A percentile compares a stretch with the other conserved stretches of the same genome.
phyloP scores from a whole-genome alignment of 2,888 invertebrate species.

The Papilio demoleus region DNA sequence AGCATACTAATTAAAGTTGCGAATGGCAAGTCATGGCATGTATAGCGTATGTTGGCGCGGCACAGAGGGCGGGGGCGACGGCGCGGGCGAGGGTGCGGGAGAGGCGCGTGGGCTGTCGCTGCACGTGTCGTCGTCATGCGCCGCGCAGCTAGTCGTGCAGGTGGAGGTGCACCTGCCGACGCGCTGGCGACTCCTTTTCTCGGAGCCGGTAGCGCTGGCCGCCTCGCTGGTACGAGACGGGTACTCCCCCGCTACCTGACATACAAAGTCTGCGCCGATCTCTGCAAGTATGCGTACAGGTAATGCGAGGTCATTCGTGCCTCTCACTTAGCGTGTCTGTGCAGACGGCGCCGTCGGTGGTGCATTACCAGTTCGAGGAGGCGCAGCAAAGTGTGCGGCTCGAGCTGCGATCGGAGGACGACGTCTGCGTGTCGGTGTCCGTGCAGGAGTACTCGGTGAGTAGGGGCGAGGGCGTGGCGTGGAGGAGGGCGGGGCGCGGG shows the following conservation, averaged over 20 bases:
- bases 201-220: conserved; percentile 45
- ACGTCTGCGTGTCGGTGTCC: conserved; percentile 68
- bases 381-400: conserved; percentile 65
- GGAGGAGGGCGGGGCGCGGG: no score
- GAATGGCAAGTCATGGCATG: no score
- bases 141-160: conserved; percentile 48
- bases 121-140: conserved; percentile 70
- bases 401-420: conserved; percentile 60
- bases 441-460: conserved; percentile 67
- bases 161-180: conserved; percentile 56
- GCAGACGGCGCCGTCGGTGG: conserved; percentile 64
- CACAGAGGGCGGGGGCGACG: no score
- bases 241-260: not conserved
- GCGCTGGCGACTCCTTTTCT: conserved; percentile 57
- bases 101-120: conserved; percentile 57
- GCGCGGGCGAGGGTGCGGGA: conserved; percentile 44
- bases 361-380: conserved; percentile 59
- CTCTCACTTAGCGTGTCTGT: conserved; percentile 42
- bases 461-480: no score
- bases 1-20: no score
- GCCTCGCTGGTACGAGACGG: conserved; percentile 59
- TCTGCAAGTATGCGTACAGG: no score
- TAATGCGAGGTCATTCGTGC: conserved; percentile 48
- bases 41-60: no score
- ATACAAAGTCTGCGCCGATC: not conserved